Percentiles rank a stretch among this genome's conserved stretches.
Conservation (phyloP, 1,140 invertebrate species). For the Plectrocnemia conspersa region DNA sequence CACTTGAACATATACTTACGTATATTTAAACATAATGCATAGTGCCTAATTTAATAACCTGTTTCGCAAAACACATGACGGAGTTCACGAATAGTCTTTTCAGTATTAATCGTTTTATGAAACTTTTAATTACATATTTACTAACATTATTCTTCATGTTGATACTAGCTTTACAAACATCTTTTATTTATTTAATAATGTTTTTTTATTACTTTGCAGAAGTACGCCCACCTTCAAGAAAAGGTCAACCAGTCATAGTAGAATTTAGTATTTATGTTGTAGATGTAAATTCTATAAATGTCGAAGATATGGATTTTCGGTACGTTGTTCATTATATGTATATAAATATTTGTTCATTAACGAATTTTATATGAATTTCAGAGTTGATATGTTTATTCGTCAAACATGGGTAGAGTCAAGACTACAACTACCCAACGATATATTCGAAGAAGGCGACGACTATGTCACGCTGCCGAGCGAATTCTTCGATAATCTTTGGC, state of each 20-base stretch:
- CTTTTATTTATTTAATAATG: background rate
- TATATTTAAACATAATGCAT: too few species aligned
- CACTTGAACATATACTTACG: too few species aligned
- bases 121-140: too few species aligned
- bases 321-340: slow-evolving; percentile 40
- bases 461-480: slow-evolving; percentile 72
- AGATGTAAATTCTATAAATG: slow-evolving; percentile 80
- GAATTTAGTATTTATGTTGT: slow-evolving; percentile 76
- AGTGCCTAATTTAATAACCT: too few species aligned
- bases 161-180: too few species aligned
- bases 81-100: too few species aligned
- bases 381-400: slow-evolving; percentile 79
- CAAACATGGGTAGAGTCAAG: slow-evolving; percentile 75
- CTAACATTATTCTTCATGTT: too few species aligned
- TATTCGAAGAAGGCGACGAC: slow-evolving; percentile 72
- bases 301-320: slow-evolving; percentile 83
- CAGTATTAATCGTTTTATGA: too few species aligned
- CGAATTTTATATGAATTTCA: slow-evolving; percentile 39
- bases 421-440: slow-evolving; percentile 64
- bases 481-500: slow-evolving; percentile 79
- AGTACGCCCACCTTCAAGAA: slow-evolving; percentile 64
- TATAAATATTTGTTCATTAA: background rate
- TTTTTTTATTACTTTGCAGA: slow-evolving; percentile 50
- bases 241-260: slow-evolving; percentile 63
- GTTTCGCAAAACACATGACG: too few species aligned